Evolutionary conservation across 2,797 vertebrate species (phyloP).

Genomic region (Eidolon dupreanum): DNA sequence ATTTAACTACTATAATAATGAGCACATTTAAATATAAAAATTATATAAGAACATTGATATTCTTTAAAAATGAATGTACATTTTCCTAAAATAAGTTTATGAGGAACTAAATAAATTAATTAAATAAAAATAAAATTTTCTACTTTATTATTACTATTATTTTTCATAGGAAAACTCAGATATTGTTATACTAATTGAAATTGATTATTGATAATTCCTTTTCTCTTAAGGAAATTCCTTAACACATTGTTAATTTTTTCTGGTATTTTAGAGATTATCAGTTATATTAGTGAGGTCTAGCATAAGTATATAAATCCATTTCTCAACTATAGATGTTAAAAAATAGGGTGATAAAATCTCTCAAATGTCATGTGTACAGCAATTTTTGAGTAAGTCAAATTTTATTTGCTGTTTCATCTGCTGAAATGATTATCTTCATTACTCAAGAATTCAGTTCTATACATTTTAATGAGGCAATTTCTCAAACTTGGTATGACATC

Average conservation of each 20-base stretch:
- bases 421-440: conserved; percentile 17
- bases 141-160: background rate
- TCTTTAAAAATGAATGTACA: background rate
- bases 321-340: background rate
- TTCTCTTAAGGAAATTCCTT: background rate
- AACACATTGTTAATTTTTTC: background rate
- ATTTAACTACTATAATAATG: background rate
- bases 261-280: background rate
- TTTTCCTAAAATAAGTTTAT: background rate
- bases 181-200: background rate
- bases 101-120: background rate
- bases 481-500: background rate
- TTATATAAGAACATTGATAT: background rate
- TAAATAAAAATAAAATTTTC: background rate
- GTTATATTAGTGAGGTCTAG: fast-evolving
- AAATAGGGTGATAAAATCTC: background rate
- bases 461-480: conserved; percentile 25
- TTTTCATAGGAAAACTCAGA: background rate
- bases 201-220: background rate
- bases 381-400: conserved; percentile 42
- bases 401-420: conserved; percentile 13
- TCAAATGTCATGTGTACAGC: background rate
- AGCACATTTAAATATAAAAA: background rate
- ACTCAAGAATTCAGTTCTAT: conserved; percentile 36
- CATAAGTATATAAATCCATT: background rate